Percentiles rank a stretch among this genome's conserved stretches.
Conservation (phyloP, 2,888 invertebrate genomes). For the Odontocolon sp. region DNA sequence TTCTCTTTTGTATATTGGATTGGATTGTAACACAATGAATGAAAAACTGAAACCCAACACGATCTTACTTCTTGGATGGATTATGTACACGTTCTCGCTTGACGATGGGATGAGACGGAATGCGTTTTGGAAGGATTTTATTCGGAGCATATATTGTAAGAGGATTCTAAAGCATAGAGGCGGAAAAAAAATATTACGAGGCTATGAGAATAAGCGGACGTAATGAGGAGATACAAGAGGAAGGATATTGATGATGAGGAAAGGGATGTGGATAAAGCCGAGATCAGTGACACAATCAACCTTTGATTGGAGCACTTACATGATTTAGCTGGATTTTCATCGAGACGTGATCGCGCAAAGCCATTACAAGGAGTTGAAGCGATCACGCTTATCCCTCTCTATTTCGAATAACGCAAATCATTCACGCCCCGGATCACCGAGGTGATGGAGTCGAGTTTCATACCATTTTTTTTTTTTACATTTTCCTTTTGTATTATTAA, state of each 20-base stretch:
- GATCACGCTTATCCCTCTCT: conserved; percentile 48
- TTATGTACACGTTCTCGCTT: conserved; percentile 77
- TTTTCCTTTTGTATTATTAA: background rate
- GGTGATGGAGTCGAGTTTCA: conserved; percentile 34
- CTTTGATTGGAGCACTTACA: conserved; percentile 53
- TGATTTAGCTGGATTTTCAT: conserved; percentile 64
- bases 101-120: conserved; percentile 70
- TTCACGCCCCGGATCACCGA: conserved; percentile 46
- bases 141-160: conserved; percentile 74
- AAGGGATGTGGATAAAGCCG: conserved; percentile 60
- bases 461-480: background rate
- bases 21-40: conserved; percentile 81
- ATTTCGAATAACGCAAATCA: conserved; percentile 39
- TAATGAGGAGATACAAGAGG: conserved; percentile 69
- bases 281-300: conserved; percentile 46
- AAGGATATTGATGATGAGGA: conserved; percentile 72
- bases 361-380: conserved; percentile 55
- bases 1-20: conserved; percentile 81
- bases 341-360: conserved; percentile 59
- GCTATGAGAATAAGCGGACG: conserved; percentile 46
- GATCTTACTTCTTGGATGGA: conserved; percentile 81
- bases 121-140: conserved; percentile 70
- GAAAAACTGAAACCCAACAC: conserved; percentile 81
- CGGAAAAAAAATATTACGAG: conserved; percentile 10
- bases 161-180: conserved; percentile 64